Base-by-base conservation (phyloP, 2,888 invertebrate genomes). In the Xylota sylvarum region DNA sequence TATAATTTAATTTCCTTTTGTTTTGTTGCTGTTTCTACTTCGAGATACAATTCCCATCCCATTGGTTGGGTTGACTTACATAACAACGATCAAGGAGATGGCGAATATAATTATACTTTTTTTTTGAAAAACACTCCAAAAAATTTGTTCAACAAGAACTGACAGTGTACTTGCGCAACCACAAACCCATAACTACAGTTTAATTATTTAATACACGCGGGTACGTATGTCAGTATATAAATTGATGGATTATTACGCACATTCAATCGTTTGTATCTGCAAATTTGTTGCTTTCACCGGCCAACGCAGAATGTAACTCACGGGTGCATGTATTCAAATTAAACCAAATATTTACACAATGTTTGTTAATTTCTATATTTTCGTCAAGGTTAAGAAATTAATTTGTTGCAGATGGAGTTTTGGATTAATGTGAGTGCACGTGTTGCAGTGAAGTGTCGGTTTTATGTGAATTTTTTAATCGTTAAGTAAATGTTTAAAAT, bases 151-250 rank as follows among this genome's bases (percentile, higher is more conserved):
- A 70, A 55, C 79, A 77, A 77, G 70, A 80, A 72, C 35, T 70
- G 50, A 69, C 69, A 52, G 65, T 62, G 32, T 9, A 76, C 69
- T 82, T 82, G 76, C 70, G 64, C 70, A 82, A 82, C 56, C 35
- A 19, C 27, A 62, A 58, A 27, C 69, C 69, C 23, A 76, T 65
- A 69, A 76, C 32, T 48, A 32, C 32, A 50, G 17, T 56, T 76
- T 76, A 70, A 48, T 76, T 64, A 55, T 64, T 82, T 58, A 73
- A 27, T 62, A 62, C 52, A n/a, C 10, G n/a, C 12, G 17, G 9
- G 23, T 23, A 30, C 0, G 17, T 23, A 37, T 3, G 60, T 69
- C 19, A 69, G 17, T 23, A 37, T 3, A 69, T 69, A 32, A 69
- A 69, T 69, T 43, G 46, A 64, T 64, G 10, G 62, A 32, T 62